A percentile compares a stretch with the other conserved stretches of the same genome.
phyloP scores from a whole-genome alignment of 2,797 vertebrate genomes.

The Mormyrus proboscirostris region DNA sequence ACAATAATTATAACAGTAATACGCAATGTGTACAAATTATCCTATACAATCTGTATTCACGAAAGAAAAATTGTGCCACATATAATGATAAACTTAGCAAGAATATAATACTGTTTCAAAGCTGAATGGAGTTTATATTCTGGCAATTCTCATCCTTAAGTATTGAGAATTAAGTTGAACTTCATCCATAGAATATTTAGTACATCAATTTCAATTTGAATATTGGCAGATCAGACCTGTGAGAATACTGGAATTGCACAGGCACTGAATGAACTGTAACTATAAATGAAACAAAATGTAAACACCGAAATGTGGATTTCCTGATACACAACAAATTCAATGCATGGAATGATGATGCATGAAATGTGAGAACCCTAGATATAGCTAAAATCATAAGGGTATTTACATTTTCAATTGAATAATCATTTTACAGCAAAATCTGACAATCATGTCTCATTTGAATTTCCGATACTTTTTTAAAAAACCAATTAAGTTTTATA shows the following conservation, averaged over 20 bases:
- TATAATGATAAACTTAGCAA: slow-evolving; percentile 26
- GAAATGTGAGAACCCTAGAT: slow-evolving; percentile 4
- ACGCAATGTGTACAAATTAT: slow-evolving; percentile 47
- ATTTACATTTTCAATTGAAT: slow-evolving; percentile 22
- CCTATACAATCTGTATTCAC: slow-evolving; percentile 43
- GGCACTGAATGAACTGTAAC: slow-evolving; percentile 24
- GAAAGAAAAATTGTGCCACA: slow-evolving; percentile 31
- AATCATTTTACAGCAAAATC: slow-evolving; percentile 20
- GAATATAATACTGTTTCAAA: slow-evolving; percentile 25
- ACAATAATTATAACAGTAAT: slow-evolving; percentile 50
- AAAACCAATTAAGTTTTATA: slow-evolving; percentile 5
- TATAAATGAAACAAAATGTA: slow-evolving; percentile 18
- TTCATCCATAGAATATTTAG: slow-evolving; percentile 17
- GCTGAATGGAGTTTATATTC: slow-evolving; percentile 13
- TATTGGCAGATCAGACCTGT: slow-evolving; percentile 12
- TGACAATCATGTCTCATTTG: neutral
- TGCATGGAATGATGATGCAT: slow-evolving; percentile 13
- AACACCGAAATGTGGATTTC: slow-evolving; percentile 6
- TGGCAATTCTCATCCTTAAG: slow-evolving; percentile 9
- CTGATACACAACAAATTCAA: slow-evolving; percentile 13
- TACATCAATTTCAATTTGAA: neutral
- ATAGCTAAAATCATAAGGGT: neutral
- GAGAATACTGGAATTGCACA: neutral
- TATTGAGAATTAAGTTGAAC: slow-evolving; percentile 1
- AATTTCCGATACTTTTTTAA: neutral